Evolutionary conservation across 92 coral and sea anemone genomes (phyloP), one percentile per base, ranked within the genome.

Genomic region (Meandrina meandrites): DNA sequence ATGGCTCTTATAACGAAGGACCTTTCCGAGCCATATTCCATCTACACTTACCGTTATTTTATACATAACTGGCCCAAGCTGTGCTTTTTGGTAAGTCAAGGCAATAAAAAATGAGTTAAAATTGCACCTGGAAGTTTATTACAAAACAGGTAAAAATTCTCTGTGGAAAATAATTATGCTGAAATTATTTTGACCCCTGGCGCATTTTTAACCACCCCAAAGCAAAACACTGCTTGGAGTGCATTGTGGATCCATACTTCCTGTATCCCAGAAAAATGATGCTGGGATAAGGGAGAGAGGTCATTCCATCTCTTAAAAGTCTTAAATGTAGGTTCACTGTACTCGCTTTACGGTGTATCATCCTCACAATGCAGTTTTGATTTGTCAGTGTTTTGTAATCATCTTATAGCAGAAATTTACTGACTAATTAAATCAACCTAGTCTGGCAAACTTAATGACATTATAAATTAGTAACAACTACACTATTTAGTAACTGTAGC

Each of bases 41-140:
- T 97, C 69, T 97, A 97, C 89, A 97, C 99, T 0, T 97, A 97
- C 86, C 98, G 99, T 71, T 97, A 97, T 90, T 97, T 97, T 84
- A 97, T 97, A 54, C 99, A 97, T 85, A 97, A 97, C 90, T 97
- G 99, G 99, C 99, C 99, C 37, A 92, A 90, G 81, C 92, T 97
- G 31, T 97, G 98, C 72, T 97, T 95, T 86, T 75, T 97, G 98
- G 99, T 97, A 86, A 93, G 99, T 88, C 64, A 45, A 42, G n/a
- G 24, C 34, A n/a, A 9, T 21, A 4, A 21, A 19, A 12, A 31
- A 35, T 28, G 1, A 66, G 17, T 22, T 28, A 28, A 66, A 66
- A 66, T 66, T 66, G 10, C 71, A 66, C 34, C 35, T 11, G 71
- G 4, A 66, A 66, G 34, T 66, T 66, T 11, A 12, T 66, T 66